Conservation (phyloP, 1,140 invertebrate genomes). For the Ceratitis capitata region DNA sequence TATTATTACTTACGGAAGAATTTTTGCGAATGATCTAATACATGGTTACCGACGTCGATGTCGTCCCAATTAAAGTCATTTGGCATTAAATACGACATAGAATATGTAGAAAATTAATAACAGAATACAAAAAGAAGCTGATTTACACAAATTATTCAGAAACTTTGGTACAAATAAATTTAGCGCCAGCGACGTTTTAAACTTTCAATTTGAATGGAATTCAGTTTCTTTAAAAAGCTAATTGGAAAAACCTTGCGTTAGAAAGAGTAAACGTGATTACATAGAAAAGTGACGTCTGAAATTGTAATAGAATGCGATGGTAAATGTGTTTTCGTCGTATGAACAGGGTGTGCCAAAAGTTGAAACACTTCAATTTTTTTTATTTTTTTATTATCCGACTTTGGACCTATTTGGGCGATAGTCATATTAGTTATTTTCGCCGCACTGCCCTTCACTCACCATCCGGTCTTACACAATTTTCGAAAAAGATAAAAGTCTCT, state of each 20-base stretch:
- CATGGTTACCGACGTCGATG: slow-evolving; percentile 41
- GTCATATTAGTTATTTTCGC: too few species aligned
- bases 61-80: slow-evolving; percentile 44
- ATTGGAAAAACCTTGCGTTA: not conserved
- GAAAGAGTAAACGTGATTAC: not conserved
- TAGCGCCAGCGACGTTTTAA: slow-evolving; percentile 2
- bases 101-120: not conserved
- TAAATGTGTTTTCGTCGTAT: not conserved
- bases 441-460: too few species aligned
- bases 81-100: not conserved
- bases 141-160: not conserved
- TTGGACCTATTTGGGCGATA: not conserved
- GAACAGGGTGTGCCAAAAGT: too few species aligned
- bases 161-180: not conserved
- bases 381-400: not conserved
- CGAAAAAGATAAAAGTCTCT: too few species aligned
- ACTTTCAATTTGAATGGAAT: slow-evolving; percentile 9
- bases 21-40: slow-evolving; percentile 42
- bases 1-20: slow-evolving; percentile 41
- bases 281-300: not conserved
- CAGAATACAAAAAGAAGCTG: not conserved
- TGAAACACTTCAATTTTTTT: not conserved
- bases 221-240: not conserved
- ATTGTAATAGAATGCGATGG: not conserved
- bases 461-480: too few species aligned